phyloP scores from a whole-genome alignment of 2,797 vertebrate species.

The Aphelocoma californica region DNA sequence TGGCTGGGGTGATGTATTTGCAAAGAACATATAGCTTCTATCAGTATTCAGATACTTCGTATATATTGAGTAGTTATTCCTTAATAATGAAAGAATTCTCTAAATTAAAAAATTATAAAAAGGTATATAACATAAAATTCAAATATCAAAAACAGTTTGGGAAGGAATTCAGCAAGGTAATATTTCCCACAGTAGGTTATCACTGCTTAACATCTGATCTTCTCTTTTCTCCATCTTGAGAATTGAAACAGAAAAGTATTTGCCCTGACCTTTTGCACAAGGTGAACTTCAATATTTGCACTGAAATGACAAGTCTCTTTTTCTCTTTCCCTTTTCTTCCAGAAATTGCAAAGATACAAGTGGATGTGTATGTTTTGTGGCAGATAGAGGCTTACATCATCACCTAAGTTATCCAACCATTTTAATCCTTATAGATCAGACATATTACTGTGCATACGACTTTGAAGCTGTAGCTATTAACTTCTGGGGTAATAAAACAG shows the following conservation, averaged over 20 bases:
- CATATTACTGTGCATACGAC: background rate
- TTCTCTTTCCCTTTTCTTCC: background rate
- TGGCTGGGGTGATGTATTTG: background rate
- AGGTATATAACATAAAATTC: background rate
- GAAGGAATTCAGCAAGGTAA: background rate
- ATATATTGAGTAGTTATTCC: background rate
- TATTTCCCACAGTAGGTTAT: background rate
- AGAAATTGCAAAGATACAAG: background rate
- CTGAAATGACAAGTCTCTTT: background rate
- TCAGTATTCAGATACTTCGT: background rate
- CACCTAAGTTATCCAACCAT: background rate
- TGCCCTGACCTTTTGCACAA: background rate
- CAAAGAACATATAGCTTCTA: background rate
- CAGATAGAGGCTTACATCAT: background rate
- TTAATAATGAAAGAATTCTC: background rate
- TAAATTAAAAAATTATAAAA: background rate
- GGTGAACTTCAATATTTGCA: background rate
- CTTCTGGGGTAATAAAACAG: background rate
- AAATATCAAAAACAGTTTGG: background rate
- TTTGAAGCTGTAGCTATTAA: background rate
- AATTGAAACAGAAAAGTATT: background rate
- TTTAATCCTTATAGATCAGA: background rate
- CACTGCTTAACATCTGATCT: background rate
- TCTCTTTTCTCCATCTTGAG: background rate
- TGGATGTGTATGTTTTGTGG: background rate